phyloP scores from a whole-genome alignment of 2,113 vertebrate genomes.

The Reinhardtius hippoglossoides region DNA sequence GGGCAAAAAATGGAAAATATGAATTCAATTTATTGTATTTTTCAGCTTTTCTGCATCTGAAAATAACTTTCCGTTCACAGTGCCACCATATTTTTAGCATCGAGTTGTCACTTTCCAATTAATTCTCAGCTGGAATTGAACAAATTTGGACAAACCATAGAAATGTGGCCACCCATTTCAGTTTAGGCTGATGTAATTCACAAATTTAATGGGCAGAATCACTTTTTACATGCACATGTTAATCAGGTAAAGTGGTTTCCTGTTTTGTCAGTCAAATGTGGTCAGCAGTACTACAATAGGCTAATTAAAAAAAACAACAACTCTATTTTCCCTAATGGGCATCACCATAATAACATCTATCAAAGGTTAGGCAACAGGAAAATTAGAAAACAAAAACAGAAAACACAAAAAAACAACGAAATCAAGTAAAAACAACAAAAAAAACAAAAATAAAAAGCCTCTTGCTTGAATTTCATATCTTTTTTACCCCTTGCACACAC shows the following conservation, averaged over 20 bases:
- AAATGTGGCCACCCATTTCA: neutral
- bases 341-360: neutral
- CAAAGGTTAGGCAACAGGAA: neutral
- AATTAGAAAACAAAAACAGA: neutral
- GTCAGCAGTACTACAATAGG: too few species aligned
- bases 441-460: too few species aligned
- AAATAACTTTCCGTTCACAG: slow-evolving; percentile 62
- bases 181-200: neutral
- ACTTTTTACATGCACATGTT: neutral
- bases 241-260: neutral
- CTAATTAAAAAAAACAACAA: too few species aligned
- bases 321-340: neutral
- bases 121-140: slow-evolving; percentile 7
- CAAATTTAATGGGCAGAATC: neutral
- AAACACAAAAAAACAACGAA: neutral
- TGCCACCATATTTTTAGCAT: slow-evolving; percentile 36
- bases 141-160: slow-evolving; percentile 10
- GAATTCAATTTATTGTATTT: slow-evolving; percentile 68
- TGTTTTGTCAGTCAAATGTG: slow-evolving; percentile 9
- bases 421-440: too few species aligned
- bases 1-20: slow-evolving; percentile 75
- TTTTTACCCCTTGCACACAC: too few species aligned
- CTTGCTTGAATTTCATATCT: too few species aligned
- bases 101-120: slow-evolving; percentile 7
- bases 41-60: slow-evolving; percentile 43